Base-by-base conservation (phyloP, 2,797 vertebrate species). In the Darevskia nairensis region DNA sequence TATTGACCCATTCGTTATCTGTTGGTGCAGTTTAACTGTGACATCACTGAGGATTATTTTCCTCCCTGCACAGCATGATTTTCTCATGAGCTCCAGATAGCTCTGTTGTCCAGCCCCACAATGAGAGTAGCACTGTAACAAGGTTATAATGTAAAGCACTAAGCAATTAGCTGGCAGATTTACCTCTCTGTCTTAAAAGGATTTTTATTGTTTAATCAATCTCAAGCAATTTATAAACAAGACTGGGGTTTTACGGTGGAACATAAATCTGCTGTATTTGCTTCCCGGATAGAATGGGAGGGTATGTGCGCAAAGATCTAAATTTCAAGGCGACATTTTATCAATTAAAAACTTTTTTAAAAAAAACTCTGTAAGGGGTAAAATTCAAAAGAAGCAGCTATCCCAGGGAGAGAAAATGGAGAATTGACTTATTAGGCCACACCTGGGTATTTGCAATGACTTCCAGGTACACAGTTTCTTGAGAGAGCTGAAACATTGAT, bases 201-300 rank as follows among this genome's bases (percentile, higher is more conserved):
- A 92, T 96, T 96, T 97, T 97, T 97, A 97, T 96, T 95, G 95
- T 96, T 97, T 97, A 96, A 97, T 97, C 96, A 96, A 97, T 97
- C 95, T 96, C 82, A 82, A 91, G 94, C 96, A 95, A 95, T 97
- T 97, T 96, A 96, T 96, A 97, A 97, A 97, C 96, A 97, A 96
- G 94, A 92, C 90, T 93, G 71, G 92, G 92, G 85, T 95, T 96
- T 96, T 96, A 96, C 94, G 88, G 71, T 81, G 92, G 94, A 81
- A 68, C 88, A 87, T 96, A 95, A 96, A 96, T 96, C 96, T 96
- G 91, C 89, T 89, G 88, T 85, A 6, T 89, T 95, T 94, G n/a
- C 92, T 96, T 95, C 95, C 89, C 91, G 2, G 8, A 89, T 93
- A 92, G 94, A 94, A 82, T 44, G 90, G 90, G 84, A 91, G 91